A percentile compares a stretch with the other conserved stretches of the same genome.
These are phyloP conservation scores for Pelagia noctiluca DNA, from an alignment of 30 jellyfish, hydroid and myxozoan species.

Conservation along the genomic window DNA sequence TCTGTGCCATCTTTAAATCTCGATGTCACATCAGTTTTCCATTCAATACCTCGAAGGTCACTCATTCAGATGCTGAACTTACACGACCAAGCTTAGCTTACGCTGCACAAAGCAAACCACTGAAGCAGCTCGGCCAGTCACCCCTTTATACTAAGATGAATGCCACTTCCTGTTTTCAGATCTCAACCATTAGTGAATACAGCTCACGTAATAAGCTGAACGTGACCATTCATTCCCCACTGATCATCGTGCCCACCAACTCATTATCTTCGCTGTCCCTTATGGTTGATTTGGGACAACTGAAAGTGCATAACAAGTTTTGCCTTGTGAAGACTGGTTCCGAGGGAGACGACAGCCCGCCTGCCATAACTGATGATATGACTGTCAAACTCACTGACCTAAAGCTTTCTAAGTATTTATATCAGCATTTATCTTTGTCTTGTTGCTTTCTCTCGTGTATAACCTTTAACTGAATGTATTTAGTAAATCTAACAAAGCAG, in stretches of 20 bases:
- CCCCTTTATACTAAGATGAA: too few species aligned
- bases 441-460: too few species aligned
- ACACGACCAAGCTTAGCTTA: too few species aligned
- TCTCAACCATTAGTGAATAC: conserved; percentile 60
- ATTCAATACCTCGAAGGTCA: too few species aligned
- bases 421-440: too few species aligned
- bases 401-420: conserved; percentile 77
- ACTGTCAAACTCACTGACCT: conserved; percentile 69
- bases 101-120: too few species aligned
- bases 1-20: too few species aligned
- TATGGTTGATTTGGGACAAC: conserved; percentile 89
- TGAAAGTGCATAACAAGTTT: conserved; percentile 74
- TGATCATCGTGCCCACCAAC: conserved; percentile 79
- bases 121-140: too few species aligned
- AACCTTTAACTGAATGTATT: too few species aligned
- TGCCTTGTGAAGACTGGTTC: conserved; percentile 33
- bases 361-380: conserved; percentile 87
- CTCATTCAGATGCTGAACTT: too few species aligned
- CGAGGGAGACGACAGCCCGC: conserved; percentile 24
- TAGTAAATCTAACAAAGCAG: too few species aligned
- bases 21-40: too few species aligned
- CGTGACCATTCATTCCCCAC: conserved; percentile 86
- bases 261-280: conserved; percentile 78
- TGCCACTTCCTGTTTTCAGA: conserved; percentile 22
- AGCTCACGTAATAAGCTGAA: conserved; percentile 76